These are phyloP conservation scores for Leucania comma DNA, from an alignment of 2,888 invertebrate genomes.

Conservation along the genomic window DNA sequence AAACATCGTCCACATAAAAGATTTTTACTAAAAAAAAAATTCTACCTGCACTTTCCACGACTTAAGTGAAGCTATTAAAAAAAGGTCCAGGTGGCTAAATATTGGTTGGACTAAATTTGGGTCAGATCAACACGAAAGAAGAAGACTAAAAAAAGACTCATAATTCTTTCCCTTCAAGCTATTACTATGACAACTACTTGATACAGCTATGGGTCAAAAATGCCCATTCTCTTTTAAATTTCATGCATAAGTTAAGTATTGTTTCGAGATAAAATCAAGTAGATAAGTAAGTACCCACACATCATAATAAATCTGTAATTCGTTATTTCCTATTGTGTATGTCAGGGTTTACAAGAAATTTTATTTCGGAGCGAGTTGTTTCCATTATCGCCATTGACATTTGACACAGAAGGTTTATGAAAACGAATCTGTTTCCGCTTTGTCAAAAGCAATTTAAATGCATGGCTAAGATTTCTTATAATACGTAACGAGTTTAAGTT, in stretches of 20 bases:
- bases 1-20: too few relatives aligned
- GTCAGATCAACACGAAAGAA: too few relatives aligned
- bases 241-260: neutral
- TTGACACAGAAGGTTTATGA: conserved; percentile 57
- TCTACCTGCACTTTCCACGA: too few relatives aligned
- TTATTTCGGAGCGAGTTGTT: conserved; percentile 35
- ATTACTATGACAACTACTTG: too few relatives aligned
- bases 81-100: too few relatives aligned
- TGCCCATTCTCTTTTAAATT: neutral
- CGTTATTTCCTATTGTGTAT: conserved; percentile 51
- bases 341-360: conserved; percentile 62
- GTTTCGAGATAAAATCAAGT: neutral
- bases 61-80: too few relatives aligned
- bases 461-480: conserved; percentile 27
- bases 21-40: too few relatives aligned
- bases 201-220: too few relatives aligned
- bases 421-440: conserved; percentile 51
- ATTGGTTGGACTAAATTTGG: too few relatives aligned
- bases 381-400: conserved; percentile 65
- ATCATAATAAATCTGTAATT: conserved; percentile 38
- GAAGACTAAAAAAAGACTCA: too few relatives aligned
- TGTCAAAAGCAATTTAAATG: conserved; percentile 26
- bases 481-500: conserved; percentile 5
- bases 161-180: too few relatives aligned
- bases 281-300: conserved; percentile 4